phyloP scores from a whole-genome alignment of 2,113 vertebrate species.

The Ivindomyrus marchei region DNA sequence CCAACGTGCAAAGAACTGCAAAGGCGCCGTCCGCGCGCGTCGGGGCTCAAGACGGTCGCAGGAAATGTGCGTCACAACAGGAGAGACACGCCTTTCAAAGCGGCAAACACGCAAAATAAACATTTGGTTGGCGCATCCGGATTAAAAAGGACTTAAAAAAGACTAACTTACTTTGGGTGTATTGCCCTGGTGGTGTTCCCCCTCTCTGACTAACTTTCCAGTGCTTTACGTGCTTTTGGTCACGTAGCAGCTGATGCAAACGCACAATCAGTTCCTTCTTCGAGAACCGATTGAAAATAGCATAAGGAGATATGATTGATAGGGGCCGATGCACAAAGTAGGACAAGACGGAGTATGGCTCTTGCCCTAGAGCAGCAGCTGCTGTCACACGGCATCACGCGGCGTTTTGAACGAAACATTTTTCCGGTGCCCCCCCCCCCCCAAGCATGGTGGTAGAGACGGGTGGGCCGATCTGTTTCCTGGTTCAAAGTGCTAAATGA shows the following conservation, averaged over 20 bases:
- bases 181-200: background rate
- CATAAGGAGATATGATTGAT: conserved; percentile 25
- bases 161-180: background rate
- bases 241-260: background rate
- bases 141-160: background rate
- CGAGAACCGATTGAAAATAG: background rate
- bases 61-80: conserved; percentile 7
- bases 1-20: background rate
- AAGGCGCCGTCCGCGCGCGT: conserved; percentile 9
- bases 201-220: background rate
- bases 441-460: background rate
- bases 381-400: background rate
- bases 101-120: background rate
- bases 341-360: background rate
- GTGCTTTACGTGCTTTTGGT: background rate
- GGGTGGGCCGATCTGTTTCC: background rate
- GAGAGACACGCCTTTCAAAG: background rate
- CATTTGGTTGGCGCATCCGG: background rate
- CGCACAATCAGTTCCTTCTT: background rate
- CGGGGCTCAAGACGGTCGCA: background rate
- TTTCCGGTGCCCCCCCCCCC: background rate
- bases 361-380: background rate
- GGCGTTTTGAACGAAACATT: background rate
- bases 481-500: background rate
- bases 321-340: conserved; percentile 2